Evolutionary conservation across 2,888 invertebrate genomes (phyloP), one percentile per base, ranked within the genome.

Genomic region (Cheilosia vernalis): DNA sequence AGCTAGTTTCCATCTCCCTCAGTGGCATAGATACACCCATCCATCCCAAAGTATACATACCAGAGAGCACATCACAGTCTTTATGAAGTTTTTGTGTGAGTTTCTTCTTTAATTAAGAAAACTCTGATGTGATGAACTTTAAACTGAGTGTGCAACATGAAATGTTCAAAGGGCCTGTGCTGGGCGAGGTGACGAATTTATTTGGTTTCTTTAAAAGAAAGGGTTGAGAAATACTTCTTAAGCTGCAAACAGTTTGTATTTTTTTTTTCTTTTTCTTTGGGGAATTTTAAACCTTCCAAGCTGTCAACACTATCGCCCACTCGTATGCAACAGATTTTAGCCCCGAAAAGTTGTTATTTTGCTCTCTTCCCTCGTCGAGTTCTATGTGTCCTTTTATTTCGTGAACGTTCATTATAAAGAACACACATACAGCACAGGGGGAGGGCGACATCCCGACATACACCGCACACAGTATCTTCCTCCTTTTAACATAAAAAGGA

Each of bases 81-180:
- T 76, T 81, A 81, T 81, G 61, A 81, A 85, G 81, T 85, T 85
- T 81, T 85, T 85, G 85, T 85, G 27, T 85, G 81, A 85, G 85
- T 85, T 81, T 85, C 85, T 77, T 81, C 85, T 77, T 85, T 85
- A 85, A 85, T 85, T 85, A 85, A 85, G 76, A 77, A 85, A 77
- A 81, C 76, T 72, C 64, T 66, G 76, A 80, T 85, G 76, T 85
- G 81, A 81, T 85, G 85, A 85, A 85, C 85, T 85, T 85, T 85
- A 85, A 85, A 85, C 74, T 81, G 69, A 69, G 55, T 85, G 61
- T 15, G 27, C 76, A 77, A 77, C 81, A 77, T 44, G 73, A 42
- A 63, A 21, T 30, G 13, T 10, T 21, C 3, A 42, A 19, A 24
- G 21, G n/a, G 17, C 30, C 49, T 44, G 53, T 51, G 42, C 53